Evolutionary conservation across 2,113 vertebrate species (phyloP).

Genomic region (Chionis minor): DNA sequence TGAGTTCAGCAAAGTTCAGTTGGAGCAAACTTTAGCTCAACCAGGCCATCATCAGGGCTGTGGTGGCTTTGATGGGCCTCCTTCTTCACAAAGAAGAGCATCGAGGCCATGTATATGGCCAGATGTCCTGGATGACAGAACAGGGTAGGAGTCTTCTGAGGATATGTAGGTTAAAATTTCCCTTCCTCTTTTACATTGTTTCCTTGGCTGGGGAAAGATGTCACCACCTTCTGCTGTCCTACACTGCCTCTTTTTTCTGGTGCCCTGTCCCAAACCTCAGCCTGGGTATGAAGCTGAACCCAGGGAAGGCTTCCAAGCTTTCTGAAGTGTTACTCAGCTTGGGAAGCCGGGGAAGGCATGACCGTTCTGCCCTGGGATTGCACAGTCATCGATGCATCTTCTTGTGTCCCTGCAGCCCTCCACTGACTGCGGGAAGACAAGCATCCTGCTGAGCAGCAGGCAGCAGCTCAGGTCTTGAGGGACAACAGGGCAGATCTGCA

Average conservation of each 20-base stretch:
- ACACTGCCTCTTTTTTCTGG: background rate
- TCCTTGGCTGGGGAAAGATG: background rate
- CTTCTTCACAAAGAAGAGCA: background rate
- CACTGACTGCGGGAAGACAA: background rate
- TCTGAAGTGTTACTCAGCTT: background rate
- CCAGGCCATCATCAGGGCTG: background rate
- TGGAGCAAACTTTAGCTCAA: background rate
- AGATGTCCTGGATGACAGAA: background rate
- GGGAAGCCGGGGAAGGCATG: background rate
- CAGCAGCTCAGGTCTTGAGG: background rate
- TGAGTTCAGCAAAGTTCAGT: background rate
- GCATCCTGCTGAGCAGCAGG: background rate
- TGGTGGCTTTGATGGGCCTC: background rate
- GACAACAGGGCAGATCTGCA: background rate
- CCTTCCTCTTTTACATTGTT: background rate
- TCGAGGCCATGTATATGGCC: background rate
- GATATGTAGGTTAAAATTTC: background rate
- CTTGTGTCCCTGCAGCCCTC: background rate
- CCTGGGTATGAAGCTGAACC: background rate
- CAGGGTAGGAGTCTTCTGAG: background rate
- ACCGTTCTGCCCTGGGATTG: background rate
- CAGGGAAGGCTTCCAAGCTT: background rate
- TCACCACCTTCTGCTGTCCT: background rate
- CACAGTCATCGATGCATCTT: background rate
- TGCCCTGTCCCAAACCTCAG: background rate